Percentiles rank a stretch among this genome's conserved stretches.
Evolutionary conservation across 1,140 invertebrate species (phyloP).

Genomic region (Drosophila virilis): DNA sequence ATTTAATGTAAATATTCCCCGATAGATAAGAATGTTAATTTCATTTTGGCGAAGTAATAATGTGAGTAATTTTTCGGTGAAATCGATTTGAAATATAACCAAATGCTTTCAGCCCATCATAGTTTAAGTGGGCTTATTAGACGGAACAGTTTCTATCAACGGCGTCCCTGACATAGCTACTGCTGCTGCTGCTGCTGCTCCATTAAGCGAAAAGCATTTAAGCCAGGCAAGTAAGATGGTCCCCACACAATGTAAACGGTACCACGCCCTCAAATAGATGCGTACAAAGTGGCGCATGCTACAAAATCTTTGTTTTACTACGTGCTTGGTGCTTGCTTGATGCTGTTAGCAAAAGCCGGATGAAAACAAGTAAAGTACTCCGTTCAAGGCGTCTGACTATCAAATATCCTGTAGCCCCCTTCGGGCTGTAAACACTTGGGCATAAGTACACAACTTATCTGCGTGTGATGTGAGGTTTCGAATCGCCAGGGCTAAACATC

Average conservation of each 20-base stretch:
- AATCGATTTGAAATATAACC: too few relatives aligned
- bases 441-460: too few relatives aligned
- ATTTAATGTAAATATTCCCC: background rate
- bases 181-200: slow-evolving; percentile 44
- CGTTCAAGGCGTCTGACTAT: too few relatives aligned
- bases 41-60: too few relatives aligned
- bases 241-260: slow-evolving; percentile 14
- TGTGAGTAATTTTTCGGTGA: too few relatives aligned
- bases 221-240: slow-evolving; percentile 41
- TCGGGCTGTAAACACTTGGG: too few relatives aligned
- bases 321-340: slow-evolving; percentile 36
- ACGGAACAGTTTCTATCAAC: too few relatives aligned
- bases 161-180: background rate
- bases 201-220: slow-evolving; percentile 77
- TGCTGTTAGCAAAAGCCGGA: slow-evolving; percentile 28
- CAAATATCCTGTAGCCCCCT: background rate
- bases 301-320: slow-evolving; percentile 30
- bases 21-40: too few relatives aligned
- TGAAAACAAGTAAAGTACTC: background rate
- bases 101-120: too few relatives aligned
- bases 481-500: too few relatives aligned
- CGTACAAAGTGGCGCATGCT: slow-evolving; percentile 39
- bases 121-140: too few relatives aligned
- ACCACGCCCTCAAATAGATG: slow-evolving; percentile 45
- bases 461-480: too few relatives aligned